Percentiles rank a stretch among this genome's conserved stretches.
Conservation (phyloP, 2,797 vertebrate species). For the Hylomyscus alleni region DNA sequence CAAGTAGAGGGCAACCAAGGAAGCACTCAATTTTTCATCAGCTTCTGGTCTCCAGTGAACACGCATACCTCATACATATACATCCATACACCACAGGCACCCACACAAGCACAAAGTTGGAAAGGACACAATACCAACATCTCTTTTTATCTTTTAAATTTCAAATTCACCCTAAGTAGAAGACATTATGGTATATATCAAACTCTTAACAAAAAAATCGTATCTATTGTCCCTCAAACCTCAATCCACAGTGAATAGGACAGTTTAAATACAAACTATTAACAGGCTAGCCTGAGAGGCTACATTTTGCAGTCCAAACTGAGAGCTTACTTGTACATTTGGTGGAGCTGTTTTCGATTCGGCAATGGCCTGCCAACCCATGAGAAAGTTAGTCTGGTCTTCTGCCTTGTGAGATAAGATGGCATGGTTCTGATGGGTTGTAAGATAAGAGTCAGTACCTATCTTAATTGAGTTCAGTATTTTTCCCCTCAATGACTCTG, state of each 20-base stretch:
- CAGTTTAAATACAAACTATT: not conserved
- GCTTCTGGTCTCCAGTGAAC: not conserved
- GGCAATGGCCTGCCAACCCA: conserved; percentile 90
- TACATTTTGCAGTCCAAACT: not conserved
- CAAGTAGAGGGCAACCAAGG: not conserved
- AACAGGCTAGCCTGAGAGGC: conserved; percentile 12
- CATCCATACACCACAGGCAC: no score
- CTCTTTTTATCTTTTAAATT: conserved; percentile 7
- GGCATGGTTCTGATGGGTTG: conserved; percentile 87
- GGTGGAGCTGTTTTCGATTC: conserved; percentile 56
- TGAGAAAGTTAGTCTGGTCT: conserved; percentile 86
- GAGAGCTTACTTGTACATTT: conserved; percentile 89
- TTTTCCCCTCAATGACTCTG: not conserved
- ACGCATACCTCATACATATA: not conserved
- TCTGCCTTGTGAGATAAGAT: conserved; percentile 88
- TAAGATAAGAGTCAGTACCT: not conserved
- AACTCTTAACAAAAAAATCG: not conserved
- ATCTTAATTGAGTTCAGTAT: not conserved
- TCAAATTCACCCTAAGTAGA: conserved; percentile 29
- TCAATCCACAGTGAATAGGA: conserved; percentile 19
- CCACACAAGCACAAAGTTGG: not conserved
- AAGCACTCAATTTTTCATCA: not conserved
- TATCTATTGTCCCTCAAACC: not conserved
- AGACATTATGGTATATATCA: not conserved
- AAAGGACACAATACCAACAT: not conserved